Conservation (phyloP, 2,113 vertebrate species). For the Amphiprion ocellaris region DNA sequence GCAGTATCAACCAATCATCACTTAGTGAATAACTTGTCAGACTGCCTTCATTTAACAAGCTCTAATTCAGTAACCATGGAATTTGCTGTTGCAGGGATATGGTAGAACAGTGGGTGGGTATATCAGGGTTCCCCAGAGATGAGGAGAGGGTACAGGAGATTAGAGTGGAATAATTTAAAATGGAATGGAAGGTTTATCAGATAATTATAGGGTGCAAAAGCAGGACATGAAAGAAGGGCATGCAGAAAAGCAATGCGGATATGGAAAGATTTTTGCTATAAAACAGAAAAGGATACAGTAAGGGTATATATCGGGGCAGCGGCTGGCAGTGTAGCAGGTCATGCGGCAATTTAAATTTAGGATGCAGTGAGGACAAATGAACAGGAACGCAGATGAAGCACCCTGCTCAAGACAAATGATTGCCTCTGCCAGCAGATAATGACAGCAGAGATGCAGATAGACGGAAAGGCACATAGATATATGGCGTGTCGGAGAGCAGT, state of each 20-base stretch:
- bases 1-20: not conserved
- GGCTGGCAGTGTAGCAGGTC: not conserved
- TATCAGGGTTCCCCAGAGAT: not conserved
- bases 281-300: not conserved
- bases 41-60: not conserved
- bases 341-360: constrained; percentile 48
- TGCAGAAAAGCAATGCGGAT: constrained; percentile 8
- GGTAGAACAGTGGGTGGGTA: not conserved
- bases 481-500: not conserved
- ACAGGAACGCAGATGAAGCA: constrained; percentile 20
- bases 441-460: constrained; percentile 40
- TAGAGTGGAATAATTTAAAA: constrained; percentile 19
- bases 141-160: constrained; percentile 4
- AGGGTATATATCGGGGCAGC: not conserved
- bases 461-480: constrained; percentile 17
- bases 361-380: constrained; percentile 45
- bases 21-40: not conserved
- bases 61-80: not conserved
- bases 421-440: constrained; percentile 31
- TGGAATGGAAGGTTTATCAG: constrained; percentile 27
- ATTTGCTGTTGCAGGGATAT: not conserved
- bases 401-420: constrained; percentile 46
- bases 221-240: constrained; percentile 9
- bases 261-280: not conserved
- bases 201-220: constrained; percentile 6